Percentiles rank a stretch among this genome's conserved stretches.
Conservation (phyloP, 2,888 invertebrate species). For the Vesta saturnalis region DNA sequence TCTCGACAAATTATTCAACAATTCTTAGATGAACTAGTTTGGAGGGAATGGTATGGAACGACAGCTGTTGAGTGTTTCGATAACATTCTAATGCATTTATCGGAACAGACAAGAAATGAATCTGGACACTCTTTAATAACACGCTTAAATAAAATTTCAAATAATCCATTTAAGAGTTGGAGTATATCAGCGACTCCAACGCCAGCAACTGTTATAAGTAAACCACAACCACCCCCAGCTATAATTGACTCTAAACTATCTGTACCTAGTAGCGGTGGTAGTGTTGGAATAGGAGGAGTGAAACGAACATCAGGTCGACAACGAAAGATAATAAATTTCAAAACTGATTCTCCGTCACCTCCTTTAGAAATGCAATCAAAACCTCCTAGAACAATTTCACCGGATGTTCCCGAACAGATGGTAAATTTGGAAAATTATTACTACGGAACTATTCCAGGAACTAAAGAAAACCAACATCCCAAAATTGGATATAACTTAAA, state of each 20-base stretch:
- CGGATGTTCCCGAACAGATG: constrained; percentile 60
- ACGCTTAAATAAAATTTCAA: constrained; percentile 72
- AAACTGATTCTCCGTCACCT: constrained; percentile 43
- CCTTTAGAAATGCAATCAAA: constrained; percentile 51
- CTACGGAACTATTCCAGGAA: constrained; percentile 67
- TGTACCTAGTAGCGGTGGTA: too few relatives aligned
- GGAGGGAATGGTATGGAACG: constrained; percentile 87
- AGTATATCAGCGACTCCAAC: constrained; percentile 48
- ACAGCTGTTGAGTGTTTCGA: constrained; percentile 83
- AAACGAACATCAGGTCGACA: constrained; percentile 47
- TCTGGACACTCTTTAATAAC: constrained; percentile 71
- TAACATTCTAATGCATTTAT: constrained; percentile 80
- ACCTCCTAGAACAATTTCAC: constrained; percentile 58
- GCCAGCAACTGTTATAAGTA: constrained; percentile 25
- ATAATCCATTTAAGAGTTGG: constrained; percentile 77
- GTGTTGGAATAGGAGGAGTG: constrained; percentile 35
- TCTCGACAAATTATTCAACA: constrained; percentile 90
- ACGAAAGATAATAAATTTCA: constrained; percentile 44
- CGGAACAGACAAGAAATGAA: constrained; percentile 80
- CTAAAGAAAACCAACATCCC: constrained; percentile 33
- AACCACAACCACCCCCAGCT: not conserved
- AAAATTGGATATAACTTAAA: constrained; percentile 55
- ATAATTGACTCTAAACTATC: too few relatives aligned
- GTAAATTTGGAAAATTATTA: constrained; percentile 71
- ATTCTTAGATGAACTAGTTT: constrained; percentile 87